Percentiles rank a stretch among this genome's conserved stretches.
These are phyloP conservation scores for Sminthurinus aureus DNA, from an alignment of 2,888 invertebrate species.

Conservation along the genomic window DNA sequence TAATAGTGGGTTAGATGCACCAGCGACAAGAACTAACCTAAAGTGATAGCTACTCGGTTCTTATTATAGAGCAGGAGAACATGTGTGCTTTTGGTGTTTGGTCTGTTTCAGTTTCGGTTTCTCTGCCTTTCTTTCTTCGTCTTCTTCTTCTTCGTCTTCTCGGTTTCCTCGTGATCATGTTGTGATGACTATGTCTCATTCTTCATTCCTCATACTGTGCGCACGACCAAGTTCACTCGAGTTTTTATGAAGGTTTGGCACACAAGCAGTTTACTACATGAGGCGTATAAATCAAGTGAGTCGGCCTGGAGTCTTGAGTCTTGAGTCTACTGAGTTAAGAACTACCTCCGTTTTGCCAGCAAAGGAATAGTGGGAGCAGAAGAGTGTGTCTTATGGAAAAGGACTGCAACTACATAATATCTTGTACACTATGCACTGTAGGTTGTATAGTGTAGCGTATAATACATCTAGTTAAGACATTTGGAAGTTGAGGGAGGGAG, in stretches of 20 bases:
- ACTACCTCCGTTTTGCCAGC: not conserved
- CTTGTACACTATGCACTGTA: not conserved
- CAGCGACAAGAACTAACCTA: not conserved
- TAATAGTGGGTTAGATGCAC: too few species aligned
- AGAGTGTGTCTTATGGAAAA: not conserved
- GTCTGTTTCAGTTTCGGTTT: not conserved
- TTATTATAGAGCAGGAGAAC: not conserved
- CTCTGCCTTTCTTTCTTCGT: not conserved
- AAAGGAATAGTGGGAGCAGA: not conserved
- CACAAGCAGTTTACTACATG: conserved; percentile 43
- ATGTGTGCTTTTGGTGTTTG: too few species aligned
- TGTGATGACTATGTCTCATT: conserved; percentile 36
- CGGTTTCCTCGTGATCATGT: not conserved
- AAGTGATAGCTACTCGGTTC: conserved; percentile 13
- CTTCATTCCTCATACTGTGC: not conserved
- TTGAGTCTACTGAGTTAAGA: not conserved
- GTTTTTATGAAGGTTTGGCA: conserved; percentile 46
- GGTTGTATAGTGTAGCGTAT: not conserved
- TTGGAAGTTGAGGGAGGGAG: conserved; percentile 17
- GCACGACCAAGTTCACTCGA: not conserved
- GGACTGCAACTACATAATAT: not conserved
- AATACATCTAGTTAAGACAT: conserved; percentile 15
- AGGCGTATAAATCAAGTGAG: conserved; percentile 46
- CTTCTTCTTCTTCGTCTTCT: not conserved
- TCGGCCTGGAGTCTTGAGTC: not conserved